Evolutionary conservation across 2,888 invertebrate species (phyloP).

Genomic region (Ditula angustiorana): DNA sequence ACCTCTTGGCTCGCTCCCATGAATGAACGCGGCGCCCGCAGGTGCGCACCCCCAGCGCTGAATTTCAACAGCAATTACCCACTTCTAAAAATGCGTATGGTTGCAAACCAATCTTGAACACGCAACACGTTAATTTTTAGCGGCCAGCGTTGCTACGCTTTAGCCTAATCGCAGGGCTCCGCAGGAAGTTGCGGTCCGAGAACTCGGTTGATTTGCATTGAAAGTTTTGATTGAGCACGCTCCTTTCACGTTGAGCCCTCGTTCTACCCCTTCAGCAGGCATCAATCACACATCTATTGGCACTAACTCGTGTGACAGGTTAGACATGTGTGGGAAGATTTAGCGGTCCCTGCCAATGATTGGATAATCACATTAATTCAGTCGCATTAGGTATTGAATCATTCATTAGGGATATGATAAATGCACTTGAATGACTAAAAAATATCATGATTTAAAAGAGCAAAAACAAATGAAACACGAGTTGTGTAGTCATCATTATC

Average conservation of each 20-base stretch:
- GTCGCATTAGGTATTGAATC: constrained; percentile 39
- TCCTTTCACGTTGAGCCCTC: constrained; percentile 48
- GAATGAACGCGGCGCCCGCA: constrained; percentile 79
- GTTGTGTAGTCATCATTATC: constrained; percentile 9
- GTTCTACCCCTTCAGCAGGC: constrained; percentile 59
- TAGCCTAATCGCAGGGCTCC: constrained; percentile 64
- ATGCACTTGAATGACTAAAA: constrained; percentile 29
- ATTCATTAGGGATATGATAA: constrained; percentile 28
- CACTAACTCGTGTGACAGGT: constrained; percentile 75
- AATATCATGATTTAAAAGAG: constrained; percentile 23
- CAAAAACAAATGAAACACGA: constrained; percentile 10
- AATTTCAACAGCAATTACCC: constrained; percentile 74
- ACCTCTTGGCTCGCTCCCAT: constrained; percentile 73
- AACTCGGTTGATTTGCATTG: constrained; percentile 64
- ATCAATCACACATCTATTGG: constrained; percentile 76
- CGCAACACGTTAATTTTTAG: constrained; percentile 78
- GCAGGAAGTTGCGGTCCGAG: constrained; percentile 74
- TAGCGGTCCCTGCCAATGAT: constrained; percentile 73
- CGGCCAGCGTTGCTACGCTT: constrained; percentile 66
- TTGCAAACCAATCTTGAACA: constrained; percentile 75
- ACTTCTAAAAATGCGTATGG: constrained; percentile 70
- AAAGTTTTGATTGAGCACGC: constrained; percentile 24
- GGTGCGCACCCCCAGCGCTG: constrained; percentile 76
- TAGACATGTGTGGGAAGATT: constrained; percentile 69
- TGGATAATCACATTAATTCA: constrained; percentile 67